Percentiles rank a stretch among this genome's conserved stretches.
phyloP scores from a whole-genome alignment of 2,797 vertebrate genomes.

The Ispidina picta region DNA sequence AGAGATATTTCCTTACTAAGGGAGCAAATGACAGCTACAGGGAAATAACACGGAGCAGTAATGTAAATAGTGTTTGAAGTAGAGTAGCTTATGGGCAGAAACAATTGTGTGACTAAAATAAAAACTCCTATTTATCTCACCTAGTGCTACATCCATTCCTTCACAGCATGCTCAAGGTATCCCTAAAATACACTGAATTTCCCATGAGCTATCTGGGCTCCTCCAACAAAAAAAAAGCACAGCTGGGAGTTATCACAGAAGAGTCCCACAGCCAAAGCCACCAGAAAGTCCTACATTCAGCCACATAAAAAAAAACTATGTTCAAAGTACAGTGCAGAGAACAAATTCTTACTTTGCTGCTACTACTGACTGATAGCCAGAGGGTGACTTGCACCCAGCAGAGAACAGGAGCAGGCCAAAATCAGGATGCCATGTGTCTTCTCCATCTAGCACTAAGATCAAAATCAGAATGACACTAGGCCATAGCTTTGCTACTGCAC shows the following conservation, averaged over 20 bases:
- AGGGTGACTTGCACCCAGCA: not conserved
- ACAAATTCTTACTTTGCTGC: not conserved
- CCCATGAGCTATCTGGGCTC: not conserved
- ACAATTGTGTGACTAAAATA: not conserved
- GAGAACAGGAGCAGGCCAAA: not conserved
- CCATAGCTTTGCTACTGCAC: not conserved
- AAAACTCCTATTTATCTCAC: not conserved
- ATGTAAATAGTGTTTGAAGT: not conserved
- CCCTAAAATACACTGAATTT: not conserved
- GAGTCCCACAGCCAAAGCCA: not conserved
- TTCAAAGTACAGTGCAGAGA: not conserved
- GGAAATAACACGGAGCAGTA: not conserved
- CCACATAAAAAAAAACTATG: rapidly evolving
- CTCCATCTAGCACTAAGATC: not conserved
- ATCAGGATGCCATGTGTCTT: not conserved
- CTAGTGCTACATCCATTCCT: not conserved
- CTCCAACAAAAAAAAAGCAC: not conserved
- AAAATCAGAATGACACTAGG: not conserved
- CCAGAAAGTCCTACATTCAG: not conserved
- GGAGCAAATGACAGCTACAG: not conserved
- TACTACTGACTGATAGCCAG: not conserved
- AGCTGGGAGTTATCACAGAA: not conserved
- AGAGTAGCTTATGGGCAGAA: not conserved
- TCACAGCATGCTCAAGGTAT: not conserved
- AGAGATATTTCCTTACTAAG: not conserved